Base-by-base conservation (phyloP, 2,888 invertebrate species). In the Phaonia tiefii region DNA sequence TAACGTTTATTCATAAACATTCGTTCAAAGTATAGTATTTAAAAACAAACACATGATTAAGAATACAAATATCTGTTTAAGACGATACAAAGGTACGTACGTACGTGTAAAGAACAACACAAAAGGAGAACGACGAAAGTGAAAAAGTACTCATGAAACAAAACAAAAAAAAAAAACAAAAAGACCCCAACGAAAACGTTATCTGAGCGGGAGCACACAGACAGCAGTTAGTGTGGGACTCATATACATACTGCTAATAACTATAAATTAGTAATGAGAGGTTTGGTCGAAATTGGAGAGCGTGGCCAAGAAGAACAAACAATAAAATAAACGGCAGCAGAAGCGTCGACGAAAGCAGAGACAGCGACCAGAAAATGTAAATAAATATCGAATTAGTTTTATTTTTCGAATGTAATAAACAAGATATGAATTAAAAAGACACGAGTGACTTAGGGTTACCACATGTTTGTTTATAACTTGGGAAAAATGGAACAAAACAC, bases 241-340 rank as follows among this genome's bases (percentile, higher is more conserved):
- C 46, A 3, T 31, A 3, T 3, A 31, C 31, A 31, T 8, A 31
- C 31, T n/a, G n/a, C n/a, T 31, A 31, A 31, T 31, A 42, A 69
- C 42, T 20, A 65, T 44, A 25, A 39, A 65, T 44, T 65, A 65
- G 51, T 60, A 75, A 65, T 73, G 83, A 81, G 83, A 78, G 77
- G 75, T 74, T 71, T 22, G 65, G 22, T 74, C 70, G 70, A 51
- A 80, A 70, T 66, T 73, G 70, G 73, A 76, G 76, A 80, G 67
- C 20, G 63, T 25, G 63, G 58, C 17, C 22, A 26, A 60, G 49
- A 60, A 39, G n/a, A 20, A n/a, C 56, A n/a, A n/a, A n/a, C n/a
- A n/a, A n/a, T n/a, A n/a, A n/a, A n/a, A n/a, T n/a, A n/a, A n/a
- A n/a, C 1, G 17, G 15, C 58, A 58, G 31, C 31, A 20, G 39